These are phyloP conservation scores for Lagocephalus sceleratus DNA, from an alignment of 2,797 vertebrate species.

Conservation along the genomic window DNA sequence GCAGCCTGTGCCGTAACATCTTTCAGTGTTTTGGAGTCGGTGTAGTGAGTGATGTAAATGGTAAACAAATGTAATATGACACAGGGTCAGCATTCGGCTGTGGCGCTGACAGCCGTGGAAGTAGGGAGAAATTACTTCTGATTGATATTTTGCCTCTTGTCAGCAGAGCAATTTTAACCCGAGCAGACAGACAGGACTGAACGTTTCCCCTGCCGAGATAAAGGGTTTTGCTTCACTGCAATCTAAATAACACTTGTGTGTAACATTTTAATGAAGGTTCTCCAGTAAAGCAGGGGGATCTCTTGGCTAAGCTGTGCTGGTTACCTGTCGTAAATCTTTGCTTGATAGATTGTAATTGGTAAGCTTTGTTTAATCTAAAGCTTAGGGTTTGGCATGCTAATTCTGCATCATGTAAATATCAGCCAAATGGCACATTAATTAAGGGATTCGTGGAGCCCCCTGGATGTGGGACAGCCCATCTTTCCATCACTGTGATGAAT, in stretches of 20 bases:
- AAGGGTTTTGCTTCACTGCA: conserved; percentile 31
- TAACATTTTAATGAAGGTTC: conserved; percentile 63
- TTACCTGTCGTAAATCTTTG: conserved; percentile 64
- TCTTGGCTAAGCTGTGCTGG: conserved; percentile 53
- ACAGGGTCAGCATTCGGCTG: conserved; percentile 57
- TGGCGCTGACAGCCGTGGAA: conserved; percentile 48
- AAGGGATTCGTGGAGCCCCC: conserved; percentile 51
- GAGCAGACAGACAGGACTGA: conserved; percentile 48
- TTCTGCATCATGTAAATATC: conserved; percentile 75
- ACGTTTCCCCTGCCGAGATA: conserved; percentile 46
- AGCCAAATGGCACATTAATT: conserved; percentile 82
- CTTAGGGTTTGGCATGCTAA: conserved; percentile 70
- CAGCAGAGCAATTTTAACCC: conserved; percentile 58
- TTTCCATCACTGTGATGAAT: conserved; percentile 29
- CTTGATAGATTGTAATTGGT: conserved; percentile 68
- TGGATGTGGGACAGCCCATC: conserved; percentile 51
- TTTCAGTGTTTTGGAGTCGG: conserved; percentile 22
- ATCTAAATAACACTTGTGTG: conserved; percentile 55
- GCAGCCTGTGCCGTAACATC: conserved; percentile 23
- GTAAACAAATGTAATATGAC: conserved; percentile 67
- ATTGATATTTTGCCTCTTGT: conserved; percentile 67
- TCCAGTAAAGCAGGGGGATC: conserved; percentile 29
- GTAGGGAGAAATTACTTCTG: conserved; percentile 54
- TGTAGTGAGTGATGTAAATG: conserved; percentile 55
- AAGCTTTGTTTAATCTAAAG: conserved; percentile 73